phyloP scores from a whole-genome alignment of 1,140 invertebrate species.

The Tenebrio molitor region DNA sequence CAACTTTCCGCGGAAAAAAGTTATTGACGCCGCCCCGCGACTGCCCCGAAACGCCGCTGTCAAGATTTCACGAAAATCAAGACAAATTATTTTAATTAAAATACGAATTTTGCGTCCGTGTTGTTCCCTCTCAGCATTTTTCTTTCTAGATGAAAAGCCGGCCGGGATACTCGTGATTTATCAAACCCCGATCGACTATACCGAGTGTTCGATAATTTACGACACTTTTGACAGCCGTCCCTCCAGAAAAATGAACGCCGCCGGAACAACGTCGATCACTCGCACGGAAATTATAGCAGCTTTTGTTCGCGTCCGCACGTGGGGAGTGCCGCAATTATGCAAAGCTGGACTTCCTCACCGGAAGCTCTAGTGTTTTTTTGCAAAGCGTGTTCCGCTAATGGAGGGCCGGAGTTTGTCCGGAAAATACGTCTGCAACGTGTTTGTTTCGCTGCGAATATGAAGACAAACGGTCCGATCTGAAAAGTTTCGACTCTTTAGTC shows the following conservation, averaged over 20 bases:
- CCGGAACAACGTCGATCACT: no score
- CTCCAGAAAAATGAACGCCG: no score
- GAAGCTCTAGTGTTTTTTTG: not conserved
- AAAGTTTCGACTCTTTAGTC: not conserved
- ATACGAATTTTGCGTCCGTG: not conserved
- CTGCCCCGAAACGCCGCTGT: not conserved
- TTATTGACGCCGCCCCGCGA: no score
- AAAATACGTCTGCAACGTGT: no score
- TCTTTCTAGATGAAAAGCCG: not conserved
- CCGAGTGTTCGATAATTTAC: not conserved
- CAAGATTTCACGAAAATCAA: not conserved
- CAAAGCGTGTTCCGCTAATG: not conserved
- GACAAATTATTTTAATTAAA: constrained; percentile 12
- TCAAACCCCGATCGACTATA: not conserved
- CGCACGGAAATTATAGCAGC: no score
- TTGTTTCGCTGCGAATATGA: no score
- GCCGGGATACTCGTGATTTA: not conserved
- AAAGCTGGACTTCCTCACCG: not conserved
- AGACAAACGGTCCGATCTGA: not conserved
- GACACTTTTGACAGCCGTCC: no score
- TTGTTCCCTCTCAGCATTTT: not conserved
- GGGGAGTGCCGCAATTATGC: not conserved
- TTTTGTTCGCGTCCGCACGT: no score
- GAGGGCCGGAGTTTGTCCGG: no score
- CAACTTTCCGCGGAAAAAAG: no score